These are phyloP conservation scores for Papilio machaon DNA, from an alignment of 1,140 invertebrate species.

Conservation along the genomic window DNA sequence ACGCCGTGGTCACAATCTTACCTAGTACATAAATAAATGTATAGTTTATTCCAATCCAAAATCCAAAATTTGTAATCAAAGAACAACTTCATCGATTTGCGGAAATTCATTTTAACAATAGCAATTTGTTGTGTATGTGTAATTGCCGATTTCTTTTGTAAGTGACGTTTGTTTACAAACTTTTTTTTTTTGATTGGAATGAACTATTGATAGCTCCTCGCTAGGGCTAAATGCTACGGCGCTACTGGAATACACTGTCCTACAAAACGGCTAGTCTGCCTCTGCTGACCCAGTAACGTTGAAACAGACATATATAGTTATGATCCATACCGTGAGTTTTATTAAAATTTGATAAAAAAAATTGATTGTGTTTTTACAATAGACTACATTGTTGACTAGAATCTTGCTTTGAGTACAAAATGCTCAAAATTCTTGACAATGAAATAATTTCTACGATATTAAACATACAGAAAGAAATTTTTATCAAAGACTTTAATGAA, in stretches of 20 bases:
- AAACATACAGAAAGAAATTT: no score
- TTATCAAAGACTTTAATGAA: neutral
- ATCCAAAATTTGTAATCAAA: neutral
- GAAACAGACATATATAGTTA: neutral
- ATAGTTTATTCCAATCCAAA: neutral
- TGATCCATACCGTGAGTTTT: neutral
- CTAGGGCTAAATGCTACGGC: conserved; percentile 60
- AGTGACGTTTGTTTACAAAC: neutral
- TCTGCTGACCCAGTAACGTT: conserved; percentile 40
- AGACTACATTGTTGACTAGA: neutral
- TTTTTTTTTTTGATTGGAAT: neutral
- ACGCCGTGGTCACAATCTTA: conserved; percentile 61
- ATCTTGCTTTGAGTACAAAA: neutral
- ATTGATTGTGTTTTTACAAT: no score
- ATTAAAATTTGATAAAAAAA: no score
- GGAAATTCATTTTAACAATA: neutral
- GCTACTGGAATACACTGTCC: conserved; percentile 61
- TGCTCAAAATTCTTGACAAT: neutral
- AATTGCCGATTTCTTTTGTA: no score
- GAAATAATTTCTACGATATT: neutral
- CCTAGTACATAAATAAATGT: conserved; percentile 46
- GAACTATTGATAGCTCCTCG: conserved; percentile 54
- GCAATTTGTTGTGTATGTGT: no score
- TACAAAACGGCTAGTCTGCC: conserved; percentile 54
- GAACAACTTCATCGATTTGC: neutral